A percentile compares a stretch with the other conserved stretches of the same genome.
These are phyloP conservation scores for Acleris cristana DNA, from an alignment of 2,888 invertebrate species.

Conservation along the genomic window DNA sequence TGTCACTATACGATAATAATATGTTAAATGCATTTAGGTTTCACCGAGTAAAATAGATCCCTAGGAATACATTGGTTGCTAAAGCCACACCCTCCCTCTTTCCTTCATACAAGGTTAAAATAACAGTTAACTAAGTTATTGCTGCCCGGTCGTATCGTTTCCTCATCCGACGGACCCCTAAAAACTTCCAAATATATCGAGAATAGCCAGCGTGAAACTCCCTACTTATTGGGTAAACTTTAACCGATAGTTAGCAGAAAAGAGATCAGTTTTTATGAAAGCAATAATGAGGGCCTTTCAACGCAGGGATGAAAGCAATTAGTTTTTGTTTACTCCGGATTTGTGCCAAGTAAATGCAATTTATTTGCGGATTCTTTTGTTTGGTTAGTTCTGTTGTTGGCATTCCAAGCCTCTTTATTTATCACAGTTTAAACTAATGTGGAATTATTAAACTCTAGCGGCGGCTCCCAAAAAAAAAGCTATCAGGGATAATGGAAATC, in stretches of 20 bases:
- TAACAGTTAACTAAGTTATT: slow-evolving; percentile 2
- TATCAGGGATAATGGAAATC: too few species aligned
- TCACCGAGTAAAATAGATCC: too few species aligned
- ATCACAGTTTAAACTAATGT: too few species aligned
- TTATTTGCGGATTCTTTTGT: slow-evolving; percentile 12
- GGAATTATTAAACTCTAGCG: too few species aligned
- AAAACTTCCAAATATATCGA: slow-evolving; percentile 23
- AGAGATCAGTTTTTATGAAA: slow-evolving; percentile 35
- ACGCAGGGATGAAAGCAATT: slow-evolving; percentile 23
- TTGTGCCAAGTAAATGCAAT: slow-evolving; percentile 19
- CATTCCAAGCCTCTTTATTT: too few species aligned
- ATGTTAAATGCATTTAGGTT: too few species aligned
- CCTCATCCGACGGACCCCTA: slow-evolving; percentile 1
- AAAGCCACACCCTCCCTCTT: too few species aligned
- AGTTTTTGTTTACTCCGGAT: slow-evolving; percentile 23
- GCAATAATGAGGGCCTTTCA: slow-evolving; percentile 31
- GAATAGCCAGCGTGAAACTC: slow-evolving; percentile 23
- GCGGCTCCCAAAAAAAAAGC: too few species aligned
- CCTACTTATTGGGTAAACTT: slow-evolving; percentile 30
- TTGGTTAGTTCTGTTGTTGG: not conserved
- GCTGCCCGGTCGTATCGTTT: not conserved
- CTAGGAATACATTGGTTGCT: too few species aligned
- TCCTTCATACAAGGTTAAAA: too few species aligned
- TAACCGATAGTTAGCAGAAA: slow-evolving; percentile 33
- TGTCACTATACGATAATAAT: too few species aligned